Conservation (phyloP, 2,888 invertebrate species). For the Lottia gigantea region DNA sequence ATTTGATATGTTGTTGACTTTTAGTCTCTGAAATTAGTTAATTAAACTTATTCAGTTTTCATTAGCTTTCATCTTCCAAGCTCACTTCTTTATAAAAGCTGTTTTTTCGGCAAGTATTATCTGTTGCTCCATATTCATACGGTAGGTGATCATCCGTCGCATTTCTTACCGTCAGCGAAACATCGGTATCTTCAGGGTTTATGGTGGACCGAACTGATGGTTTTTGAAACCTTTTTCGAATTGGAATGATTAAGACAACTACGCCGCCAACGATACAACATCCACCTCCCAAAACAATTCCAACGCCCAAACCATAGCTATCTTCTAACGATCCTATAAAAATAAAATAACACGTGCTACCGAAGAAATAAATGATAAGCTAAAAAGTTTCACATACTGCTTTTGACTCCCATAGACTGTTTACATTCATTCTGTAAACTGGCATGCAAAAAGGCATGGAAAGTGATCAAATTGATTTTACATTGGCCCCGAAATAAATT, state of each 20-base stretch:
- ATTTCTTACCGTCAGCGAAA: neutral
- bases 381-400: no score
- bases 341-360: no score
- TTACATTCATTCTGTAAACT: no score
- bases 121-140: neutral
- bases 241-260: neutral
- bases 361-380: no score
- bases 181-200: neutral
- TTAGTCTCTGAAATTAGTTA: no score
- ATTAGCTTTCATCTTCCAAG: neutral
- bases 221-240: neutral
- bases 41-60: no score
- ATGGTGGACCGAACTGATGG: neutral
- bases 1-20: no score
- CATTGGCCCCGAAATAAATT: no score
- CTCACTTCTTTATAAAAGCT: slow-evolving; percentile 2
- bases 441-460: no score
- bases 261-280: neutral
- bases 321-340: no score
- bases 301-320: neutral
- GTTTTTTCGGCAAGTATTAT: neutral
- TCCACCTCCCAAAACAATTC: neutral
- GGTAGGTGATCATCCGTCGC: neutral
- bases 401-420: no score
- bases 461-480: no score